These are phyloP conservation scores for Epinotia demarniana DNA, from an alignment of 2,888 invertebrate genomes.

Conservation along the genomic window DNA sequence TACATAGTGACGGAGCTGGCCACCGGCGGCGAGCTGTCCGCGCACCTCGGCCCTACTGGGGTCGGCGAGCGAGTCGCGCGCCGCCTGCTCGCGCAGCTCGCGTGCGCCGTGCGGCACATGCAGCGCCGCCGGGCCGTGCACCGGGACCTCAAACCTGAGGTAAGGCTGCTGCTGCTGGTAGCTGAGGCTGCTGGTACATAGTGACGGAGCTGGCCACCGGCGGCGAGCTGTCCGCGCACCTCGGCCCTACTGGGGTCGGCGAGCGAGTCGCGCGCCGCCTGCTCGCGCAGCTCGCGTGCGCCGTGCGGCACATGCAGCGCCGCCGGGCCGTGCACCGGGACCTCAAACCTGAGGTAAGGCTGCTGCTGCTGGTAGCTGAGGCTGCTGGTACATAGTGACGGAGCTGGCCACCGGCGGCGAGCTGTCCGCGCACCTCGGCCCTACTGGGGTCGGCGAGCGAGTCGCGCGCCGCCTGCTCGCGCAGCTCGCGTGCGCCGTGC, in stretches of 20 bases:
- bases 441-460: conserved; percentile 89
- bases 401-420: conserved; percentile 95
- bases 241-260: conserved; percentile 86
- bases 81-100: conserved; percentile 91
- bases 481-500: conserved; percentile 92
- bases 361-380: too few species aligned
- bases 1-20: conserved; percentile 97
- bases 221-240: conserved; percentile 89
- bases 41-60: conserved; percentile 84
- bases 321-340: conserved; percentile 95
- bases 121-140: conserved; percentile 94
- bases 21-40: conserved; percentile 90
- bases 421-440: conserved; percentile 83
- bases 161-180: conserved; percentile 62
- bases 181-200: too few species aligned
- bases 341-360: conserved; percentile 94
- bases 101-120: conserved; percentile 93
- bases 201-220: conserved; percentile 95
- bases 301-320: conserved; percentile 93
- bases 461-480: conserved; percentile 91
- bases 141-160: conserved; percentile 97
- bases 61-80: conserved; percentile 92
- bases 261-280: conserved; percentile 92
- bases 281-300: conserved; percentile 92
- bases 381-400: conserved; percentile 96